Evolutionary conservation across 2,888 invertebrate genomes (phyloP).

Genomic region (Acanthosepion pharaonis): DNA sequence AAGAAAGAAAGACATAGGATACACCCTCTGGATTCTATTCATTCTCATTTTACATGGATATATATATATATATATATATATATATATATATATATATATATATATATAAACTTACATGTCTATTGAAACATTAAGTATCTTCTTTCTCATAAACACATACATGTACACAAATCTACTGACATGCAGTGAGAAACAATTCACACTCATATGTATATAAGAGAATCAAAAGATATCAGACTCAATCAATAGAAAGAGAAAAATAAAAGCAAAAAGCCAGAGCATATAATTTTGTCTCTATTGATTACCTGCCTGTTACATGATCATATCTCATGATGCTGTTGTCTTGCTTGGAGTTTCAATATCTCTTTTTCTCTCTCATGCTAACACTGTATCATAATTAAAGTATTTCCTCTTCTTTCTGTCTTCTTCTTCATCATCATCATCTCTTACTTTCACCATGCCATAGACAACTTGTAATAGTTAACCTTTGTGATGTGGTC

Average conservation of each 20-base stretch:
- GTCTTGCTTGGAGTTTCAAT: neutral
- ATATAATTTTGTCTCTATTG: neutral
- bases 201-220: no score
- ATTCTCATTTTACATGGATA: no score
- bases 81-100: no score
- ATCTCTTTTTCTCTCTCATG: neutral
- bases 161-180: no score
- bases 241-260: neutral
- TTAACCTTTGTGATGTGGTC: neutral
- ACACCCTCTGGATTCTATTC: no score
- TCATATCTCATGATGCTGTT: neutral
- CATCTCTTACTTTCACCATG: neutral
- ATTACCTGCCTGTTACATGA: neutral
- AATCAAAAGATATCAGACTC: neutral
- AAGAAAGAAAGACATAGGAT: no score
- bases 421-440: neutral
- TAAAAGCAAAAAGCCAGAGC: neutral
- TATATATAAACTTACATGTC: no score
- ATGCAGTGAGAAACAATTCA: no score
- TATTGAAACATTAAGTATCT: no score
- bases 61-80: no score
- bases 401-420: neutral
- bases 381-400: neutral
- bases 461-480: neutral
- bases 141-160: no score